Conservation (phyloP, 2,797 vertebrate genomes). For the Emydoidea blandingii region DNA sequence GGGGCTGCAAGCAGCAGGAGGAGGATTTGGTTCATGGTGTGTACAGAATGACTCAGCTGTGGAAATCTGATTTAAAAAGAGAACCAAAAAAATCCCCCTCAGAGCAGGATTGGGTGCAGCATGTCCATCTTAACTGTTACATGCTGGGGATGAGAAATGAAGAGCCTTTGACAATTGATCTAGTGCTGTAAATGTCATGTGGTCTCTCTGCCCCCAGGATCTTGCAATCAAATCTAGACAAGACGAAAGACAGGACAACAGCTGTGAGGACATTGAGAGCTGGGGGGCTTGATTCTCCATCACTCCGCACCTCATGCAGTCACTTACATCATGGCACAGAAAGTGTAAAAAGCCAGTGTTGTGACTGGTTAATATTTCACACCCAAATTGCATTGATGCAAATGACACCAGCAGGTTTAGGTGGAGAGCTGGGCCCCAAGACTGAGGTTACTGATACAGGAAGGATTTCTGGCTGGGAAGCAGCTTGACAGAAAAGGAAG, state of each 20-base stretch:
- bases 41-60: background rate
- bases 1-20: background rate
- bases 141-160: background rate
- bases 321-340: fast-evolving
- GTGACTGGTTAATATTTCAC: background rate
- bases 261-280: background rate
- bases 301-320: background rate
- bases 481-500: background rate
- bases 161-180: background rate
- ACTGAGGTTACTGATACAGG: background rate
- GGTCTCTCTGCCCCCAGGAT: background rate
- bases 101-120: background rate
- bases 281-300: background rate
- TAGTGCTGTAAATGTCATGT: background rate
- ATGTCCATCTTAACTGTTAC: background rate
- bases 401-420: background rate
- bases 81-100: background rate
- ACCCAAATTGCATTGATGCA: background rate
- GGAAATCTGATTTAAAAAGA: slow-evolving; percentile 1
- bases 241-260: background rate
- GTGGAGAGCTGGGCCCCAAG: background rate
- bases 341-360: background rate
- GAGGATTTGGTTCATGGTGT: background rate
- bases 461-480: background rate
- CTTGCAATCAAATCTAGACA: background rate